These are phyloP conservation scores for Melanocharis versteri DNA, from an alignment of 2,113 vertebrate species.

Conservation along the genomic window DNA sequence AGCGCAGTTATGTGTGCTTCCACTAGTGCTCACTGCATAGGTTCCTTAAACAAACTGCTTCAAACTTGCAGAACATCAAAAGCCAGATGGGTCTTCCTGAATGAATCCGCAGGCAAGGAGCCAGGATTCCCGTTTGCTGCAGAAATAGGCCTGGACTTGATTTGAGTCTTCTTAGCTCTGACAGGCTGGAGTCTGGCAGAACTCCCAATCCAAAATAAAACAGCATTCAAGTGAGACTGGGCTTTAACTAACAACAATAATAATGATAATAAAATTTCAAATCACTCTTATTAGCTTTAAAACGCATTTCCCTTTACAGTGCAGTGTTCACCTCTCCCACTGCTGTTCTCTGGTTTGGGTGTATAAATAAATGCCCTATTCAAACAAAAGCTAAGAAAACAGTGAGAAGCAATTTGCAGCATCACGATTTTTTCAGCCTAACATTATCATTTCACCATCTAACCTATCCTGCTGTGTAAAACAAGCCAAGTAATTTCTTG, in stretches of 20 bases:
- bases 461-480: background rate
- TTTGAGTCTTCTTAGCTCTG: slow-evolving; percentile 71
- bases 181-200: slow-evolving; percentile 71
- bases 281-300: slow-evolving; percentile 46
- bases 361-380: background rate
- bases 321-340: background rate
- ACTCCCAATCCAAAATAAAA: slow-evolving; percentile 72
- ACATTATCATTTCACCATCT: background rate
- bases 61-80: slow-evolving; percentile 71
- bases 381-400: background rate
- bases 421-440: background rate
- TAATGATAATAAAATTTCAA: slow-evolving; percentile 15
- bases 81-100: slow-evolving; percentile 74
- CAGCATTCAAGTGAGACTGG: slow-evolving; percentile 64
- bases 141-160: slow-evolving; percentile 77
- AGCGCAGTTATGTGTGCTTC: slow-evolving; percentile 33
- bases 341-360: background rate
- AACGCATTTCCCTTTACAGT: background rate
- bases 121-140: slow-evolving; percentile 68
- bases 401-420: background rate
- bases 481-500: background rate
- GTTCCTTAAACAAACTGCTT: slow-evolving; percentile 75
- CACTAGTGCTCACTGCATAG: background rate
- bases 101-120: slow-evolving; percentile 68
- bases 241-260: slow-evolving; percentile 51